phyloP scores from a whole-genome alignment of 2,113 vertebrate species.

The Poeciliopsis turrubarensis region DNA sequence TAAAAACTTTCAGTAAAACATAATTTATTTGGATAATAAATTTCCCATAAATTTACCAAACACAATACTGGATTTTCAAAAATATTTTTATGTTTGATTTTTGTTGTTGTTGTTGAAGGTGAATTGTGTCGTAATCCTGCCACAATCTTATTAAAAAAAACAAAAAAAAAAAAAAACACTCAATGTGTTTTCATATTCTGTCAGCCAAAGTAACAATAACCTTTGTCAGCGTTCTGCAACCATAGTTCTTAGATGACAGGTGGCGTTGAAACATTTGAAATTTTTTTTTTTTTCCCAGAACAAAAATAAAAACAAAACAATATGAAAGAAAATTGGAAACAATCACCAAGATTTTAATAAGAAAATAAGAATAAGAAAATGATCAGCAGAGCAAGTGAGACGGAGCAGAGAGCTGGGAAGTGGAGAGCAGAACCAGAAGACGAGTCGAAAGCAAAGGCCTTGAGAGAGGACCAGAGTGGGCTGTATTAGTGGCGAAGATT shows the following conservation, averaged over 20 bases:
- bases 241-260: too few relatives aligned
- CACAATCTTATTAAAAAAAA: too few relatives aligned
- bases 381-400: conserved; percentile 36
- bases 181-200: too few relatives aligned
- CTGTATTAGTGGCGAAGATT: conserved; percentile 58
- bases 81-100: too few relatives aligned
- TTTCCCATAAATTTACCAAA: too few relatives aligned
- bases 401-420: not conserved
- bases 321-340: not conserved
- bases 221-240: too few relatives aligned
- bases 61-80: too few relatives aligned
- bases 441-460: conserved; percentile 12
- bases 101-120: too few relatives aligned
- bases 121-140: not conserved
- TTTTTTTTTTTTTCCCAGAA: not conserved
- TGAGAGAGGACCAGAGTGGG: conserved; percentile 25
- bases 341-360: conserved; percentile 7
- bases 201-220: too few relatives aligned
- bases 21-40: too few relatives aligned
- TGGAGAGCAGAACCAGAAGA: conserved; percentile 5
- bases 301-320: not conserved
- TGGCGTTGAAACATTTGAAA: not conserved
- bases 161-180: too few relatives aligned
- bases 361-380: conserved; percentile 30
- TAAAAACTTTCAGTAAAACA: too few relatives aligned